Evolutionary conservation across 1,140 invertebrate species (phyloP).

Genomic region (Battus philenor): DNA sequence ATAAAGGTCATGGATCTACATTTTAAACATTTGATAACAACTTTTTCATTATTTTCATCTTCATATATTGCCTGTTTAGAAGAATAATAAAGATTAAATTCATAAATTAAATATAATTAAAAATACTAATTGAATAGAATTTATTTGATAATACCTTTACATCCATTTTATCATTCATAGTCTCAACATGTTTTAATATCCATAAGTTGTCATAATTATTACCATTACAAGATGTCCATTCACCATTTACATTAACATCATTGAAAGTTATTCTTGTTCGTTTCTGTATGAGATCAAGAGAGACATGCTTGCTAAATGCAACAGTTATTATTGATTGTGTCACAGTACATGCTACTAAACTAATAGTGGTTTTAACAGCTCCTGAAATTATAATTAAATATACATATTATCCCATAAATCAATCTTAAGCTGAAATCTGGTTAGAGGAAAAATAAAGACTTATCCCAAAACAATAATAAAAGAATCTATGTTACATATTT

Average conservation of each 20-base stretch:
- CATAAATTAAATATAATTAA: neutral
- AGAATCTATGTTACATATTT: too few species aligned
- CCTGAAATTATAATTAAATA: constrained; percentile 31
- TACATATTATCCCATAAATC: too few species aligned
- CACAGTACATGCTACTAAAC: constrained; percentile 60
- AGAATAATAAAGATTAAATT: constrained; percentile 4
- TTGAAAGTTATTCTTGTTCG: constrained; percentile 36
- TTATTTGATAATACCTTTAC: constrained; percentile 36
- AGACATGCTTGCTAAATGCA: constrained; percentile 67
- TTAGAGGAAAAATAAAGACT: too few species aligned
- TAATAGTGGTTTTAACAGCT: constrained; percentile 59
- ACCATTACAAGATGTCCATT: constrained; percentile 46
- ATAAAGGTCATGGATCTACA: constrained; percentile 57
- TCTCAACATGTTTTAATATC: constrained; percentile 40
- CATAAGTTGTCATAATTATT: constrained; percentile 53
- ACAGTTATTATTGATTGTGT: constrained; percentile 58
- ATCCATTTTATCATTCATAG: constrained; percentile 30
- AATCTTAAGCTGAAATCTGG: too few species aligned
- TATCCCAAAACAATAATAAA: too few species aligned
- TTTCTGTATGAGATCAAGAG: constrained; percentile 34
- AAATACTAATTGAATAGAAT: constrained; percentile 2
- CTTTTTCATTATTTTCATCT: constrained; percentile 40
- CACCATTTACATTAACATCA: constrained; percentile 28
- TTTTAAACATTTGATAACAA: constrained; percentile 44
- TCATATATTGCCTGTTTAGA: constrained; percentile 47